Percentiles rank a stretch among this genome's conserved stretches.
phyloP scores from a whole-genome alignment of 2,113 vertebrate species.

The Scomber colias region DNA sequence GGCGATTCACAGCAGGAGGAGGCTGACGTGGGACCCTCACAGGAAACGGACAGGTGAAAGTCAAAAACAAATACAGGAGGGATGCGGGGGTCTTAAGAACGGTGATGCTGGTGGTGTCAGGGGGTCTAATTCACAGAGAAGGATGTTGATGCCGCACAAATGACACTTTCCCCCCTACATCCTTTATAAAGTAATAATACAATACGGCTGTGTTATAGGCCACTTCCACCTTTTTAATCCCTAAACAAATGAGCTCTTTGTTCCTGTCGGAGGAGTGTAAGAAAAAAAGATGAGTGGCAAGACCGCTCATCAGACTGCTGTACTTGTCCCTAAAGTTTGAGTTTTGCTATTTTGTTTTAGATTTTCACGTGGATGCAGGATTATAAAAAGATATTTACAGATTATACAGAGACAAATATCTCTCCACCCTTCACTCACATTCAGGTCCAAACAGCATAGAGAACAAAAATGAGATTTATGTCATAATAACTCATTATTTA shows the following conservation, averaged over 20 bases:
- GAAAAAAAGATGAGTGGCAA: not conserved
- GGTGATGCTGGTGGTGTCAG: conserved; percentile 61
- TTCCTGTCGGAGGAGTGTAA: not conserved
- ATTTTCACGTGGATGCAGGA: not conserved
- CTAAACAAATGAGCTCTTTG: not conserved
- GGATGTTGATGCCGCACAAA: conserved; percentile 33
- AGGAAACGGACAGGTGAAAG: conserved; percentile 79
- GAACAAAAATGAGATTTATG: too few relatives aligned
- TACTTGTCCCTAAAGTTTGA: not conserved
- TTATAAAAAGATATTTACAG: not conserved
- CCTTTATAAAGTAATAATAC: conserved; percentile 10
- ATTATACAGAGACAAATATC: too few relatives aligned
- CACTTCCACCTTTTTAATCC: not conserved
- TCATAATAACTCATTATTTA: too few relatives aligned
- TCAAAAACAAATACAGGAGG: conserved; percentile 71
- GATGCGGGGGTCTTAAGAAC: conserved; percentile 53
- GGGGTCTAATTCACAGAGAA: conserved; percentile 3
- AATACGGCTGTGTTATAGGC: not conserved
- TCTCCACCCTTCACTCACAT: too few relatives aligned
- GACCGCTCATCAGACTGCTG: not conserved
- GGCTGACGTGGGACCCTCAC: conserved; percentile 75
- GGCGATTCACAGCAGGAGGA: conserved; percentile 46
- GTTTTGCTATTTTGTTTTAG: not conserved
- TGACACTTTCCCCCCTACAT: conserved; percentile 5
- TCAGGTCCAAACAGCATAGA: too few relatives aligned